Evolutionary conservation across 2,113 vertebrate genomes (phyloP), one percentile per base, ranked within the genome.

Genomic region (Prunella fulvescens): DNA sequence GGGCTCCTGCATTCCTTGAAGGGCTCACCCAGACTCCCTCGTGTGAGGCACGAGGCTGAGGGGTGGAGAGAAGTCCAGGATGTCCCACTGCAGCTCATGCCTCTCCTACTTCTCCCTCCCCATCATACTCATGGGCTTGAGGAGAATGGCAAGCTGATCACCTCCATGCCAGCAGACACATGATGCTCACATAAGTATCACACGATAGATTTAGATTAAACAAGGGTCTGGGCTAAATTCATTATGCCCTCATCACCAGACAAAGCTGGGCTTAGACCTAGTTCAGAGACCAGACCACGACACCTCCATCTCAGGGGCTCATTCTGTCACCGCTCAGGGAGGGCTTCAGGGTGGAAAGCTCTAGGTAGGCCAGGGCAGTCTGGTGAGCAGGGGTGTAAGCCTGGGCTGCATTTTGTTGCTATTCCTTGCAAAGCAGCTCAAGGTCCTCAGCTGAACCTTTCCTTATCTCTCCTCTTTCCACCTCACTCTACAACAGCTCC

Each of bases 1-100:
- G 33, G 65, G 70, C 61, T 51, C 7, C 0, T 0, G 0, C 2
- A 1, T 56, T 86, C 77, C 84, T 67, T 14, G 0, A 53, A 74
- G 65, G 35, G n/a, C 65, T 95, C 61, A 67, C 33, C 26, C 4
- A 1, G 42, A 54, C 60, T 91, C 60, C 65, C 65, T 56, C 0
- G 0, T 20, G 69, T 0, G 0, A 86, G 42, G 77, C 56, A 78
- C 0, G 1, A 83, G 54, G 60, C 10, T 37, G 56, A 88, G 39
- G 50, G 67, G 16, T 29, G 14, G 33, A 76, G 13, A 50, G 37
- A 72, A 71, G 37, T 7, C 44, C 56, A 65, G 24, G 42, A 35
- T 39, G 60, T 40, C 60, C 60, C 24, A 19, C 20, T 44, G 19
- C 70, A 91, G 53, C 12, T 61, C 42, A 3, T 0, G 4, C 39